Base-by-base conservation (phyloP, 2,797 vertebrate species). In the Xiphorhynchus erythropygius region DNA sequence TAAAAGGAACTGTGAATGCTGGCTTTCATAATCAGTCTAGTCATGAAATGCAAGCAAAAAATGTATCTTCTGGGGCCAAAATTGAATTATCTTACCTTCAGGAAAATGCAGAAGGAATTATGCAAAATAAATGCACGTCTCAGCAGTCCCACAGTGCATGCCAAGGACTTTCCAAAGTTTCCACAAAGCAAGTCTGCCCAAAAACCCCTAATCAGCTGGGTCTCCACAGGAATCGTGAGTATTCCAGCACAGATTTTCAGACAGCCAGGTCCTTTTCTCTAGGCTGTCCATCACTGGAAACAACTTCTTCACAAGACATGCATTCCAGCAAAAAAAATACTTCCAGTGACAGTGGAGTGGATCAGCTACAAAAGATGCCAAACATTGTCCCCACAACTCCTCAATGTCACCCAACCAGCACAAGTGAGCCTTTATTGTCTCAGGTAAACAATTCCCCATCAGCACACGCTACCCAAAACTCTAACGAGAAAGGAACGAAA, bases 121-220 rank as follows among this genome's bases (percentile, higher is more conserved):
- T 81, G 69, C 97, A 97, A 62, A 87, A 88, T 84, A 96, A 94
- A 79, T 95, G 94, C 41, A 3, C 93, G 69, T 93, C 97, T 97
- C 98, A 98, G 90, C 96, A 97, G 84, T 93, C 98, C 93, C 97
- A 97, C 27, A 97, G 97, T 97, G 80, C 77, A 18, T 94, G 96
- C 84, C 97, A 98, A 69, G 98, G 97, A 46, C 95, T 97, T 84
- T 91, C 97, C 75, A 98, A 98, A 97, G 96, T 97, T 94, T 98
- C 98, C 92, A 97, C 98, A 62, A 99, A 98, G 93, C 98, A 96
- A 95, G 89, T 78, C 63, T 95, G 95, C 89, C 96, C 96, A 12
- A 98, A 98, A 98, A 97, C n/a, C 87, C 97, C 98, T 96, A 97
- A 98, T 97, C 98, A 98, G 69, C 95, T 97, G 90, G 97, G 90